phyloP scores from a whole-genome alignment of 2,888 invertebrate species.

The Spodoptera exigua region DNA sequence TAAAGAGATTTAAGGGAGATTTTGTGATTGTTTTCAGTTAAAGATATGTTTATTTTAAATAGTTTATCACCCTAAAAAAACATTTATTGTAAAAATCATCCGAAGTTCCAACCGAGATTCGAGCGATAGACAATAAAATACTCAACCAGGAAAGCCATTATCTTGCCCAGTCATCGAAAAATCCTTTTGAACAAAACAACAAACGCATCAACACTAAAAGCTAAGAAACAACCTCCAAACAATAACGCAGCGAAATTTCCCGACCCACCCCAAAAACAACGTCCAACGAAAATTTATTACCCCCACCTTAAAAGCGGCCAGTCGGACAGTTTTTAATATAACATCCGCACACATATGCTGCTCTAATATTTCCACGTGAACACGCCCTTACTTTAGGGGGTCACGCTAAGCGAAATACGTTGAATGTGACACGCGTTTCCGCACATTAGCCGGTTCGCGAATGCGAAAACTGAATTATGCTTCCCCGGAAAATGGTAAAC shows the following conservation, averaged over 20 bases:
- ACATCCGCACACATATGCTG: conserved; percentile 4
- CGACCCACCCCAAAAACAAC: not conserved
- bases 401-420: conserved; percentile 49
- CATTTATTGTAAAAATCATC: no score
- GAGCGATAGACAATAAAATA: no score
- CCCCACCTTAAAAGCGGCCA: conserved; percentile 6
- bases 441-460: conserved; percentile 29
- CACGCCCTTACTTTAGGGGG: conserved; percentile 29
- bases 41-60: no score
- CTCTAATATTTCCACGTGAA: conserved; percentile 20
- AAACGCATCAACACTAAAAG: no score
- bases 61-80: no score
- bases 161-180: no score
- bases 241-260: not conserved
- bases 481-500: not conserved
- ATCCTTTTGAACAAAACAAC: no score
- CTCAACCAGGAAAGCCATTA: no score
- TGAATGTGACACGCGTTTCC: conserved; percentile 37
- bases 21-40: no score
- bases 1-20: not conserved
- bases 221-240: not conserved
- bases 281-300: conserved; percentile 5
- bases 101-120: no score
- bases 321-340: conserved; percentile 6
- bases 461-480: conserved; percentile 18